phyloP scores from a whole-genome alignment of 2,888 invertebrate species.

The Halictus ligatus region DNA sequence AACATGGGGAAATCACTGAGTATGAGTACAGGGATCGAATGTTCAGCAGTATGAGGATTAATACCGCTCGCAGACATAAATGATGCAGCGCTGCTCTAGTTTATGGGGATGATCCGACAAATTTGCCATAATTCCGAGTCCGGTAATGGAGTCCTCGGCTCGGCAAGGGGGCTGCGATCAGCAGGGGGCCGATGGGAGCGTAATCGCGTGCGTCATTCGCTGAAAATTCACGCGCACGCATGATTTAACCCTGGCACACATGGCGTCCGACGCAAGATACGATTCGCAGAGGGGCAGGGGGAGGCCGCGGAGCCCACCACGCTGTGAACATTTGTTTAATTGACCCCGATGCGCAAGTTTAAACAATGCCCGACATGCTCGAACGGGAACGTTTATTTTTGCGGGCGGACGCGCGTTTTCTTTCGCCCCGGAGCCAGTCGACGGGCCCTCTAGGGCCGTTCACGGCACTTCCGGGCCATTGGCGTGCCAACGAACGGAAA shows the following conservation, averaged over 20 bases:
- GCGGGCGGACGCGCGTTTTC: slow-evolving; percentile 15
- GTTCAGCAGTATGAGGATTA: neutral
- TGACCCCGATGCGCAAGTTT: slow-evolving; percentile 46
- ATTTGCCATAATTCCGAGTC: slow-evolving; percentile 28
- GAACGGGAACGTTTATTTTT: slow-evolving; percentile 51
- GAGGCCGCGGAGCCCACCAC: neutral
- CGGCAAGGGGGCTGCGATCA: slow-evolving; percentile 24
- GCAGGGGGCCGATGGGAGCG: neutral
- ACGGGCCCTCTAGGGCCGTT: neutral
- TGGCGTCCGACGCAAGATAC: slow-evolving; percentile 41
- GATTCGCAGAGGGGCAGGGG: slow-evolving; percentile 18
- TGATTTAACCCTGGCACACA: slow-evolving; percentile 66
- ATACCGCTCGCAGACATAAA: neutral
- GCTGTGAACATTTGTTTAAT: slow-evolving; percentile 52
- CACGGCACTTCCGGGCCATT: neutral
- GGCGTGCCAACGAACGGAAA: neutral
- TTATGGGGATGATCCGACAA: neutral
- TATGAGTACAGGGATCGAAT: neutral
- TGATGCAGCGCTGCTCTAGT: neutral
- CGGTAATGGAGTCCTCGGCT: slow-evolving; percentile 28
- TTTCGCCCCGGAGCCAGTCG: neutral
- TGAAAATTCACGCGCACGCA: slow-evolving; percentile 39
- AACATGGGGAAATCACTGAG: neutral
- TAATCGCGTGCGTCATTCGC: slow-evolving; percentile 39
- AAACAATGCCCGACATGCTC: slow-evolving; percentile 45